Conservation (phyloP, 2,113 vertebrate genomes). For the Cyphomyrus plagiostoma region DNA sequence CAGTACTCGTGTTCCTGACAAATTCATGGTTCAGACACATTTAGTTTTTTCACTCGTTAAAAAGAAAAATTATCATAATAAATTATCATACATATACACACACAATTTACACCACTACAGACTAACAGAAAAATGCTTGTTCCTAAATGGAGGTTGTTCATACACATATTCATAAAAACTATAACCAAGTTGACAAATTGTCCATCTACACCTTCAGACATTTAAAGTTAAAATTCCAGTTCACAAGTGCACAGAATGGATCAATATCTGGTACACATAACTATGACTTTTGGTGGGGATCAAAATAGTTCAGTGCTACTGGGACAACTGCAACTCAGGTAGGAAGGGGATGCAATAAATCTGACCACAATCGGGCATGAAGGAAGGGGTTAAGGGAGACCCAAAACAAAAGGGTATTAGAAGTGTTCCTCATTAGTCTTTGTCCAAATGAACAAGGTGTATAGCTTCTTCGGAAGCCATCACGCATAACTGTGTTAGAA, state of each 20-base stretch:
- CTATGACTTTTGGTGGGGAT: background rate
- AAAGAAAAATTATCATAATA: background rate
- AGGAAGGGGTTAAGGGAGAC: background rate
- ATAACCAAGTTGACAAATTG: background rate
- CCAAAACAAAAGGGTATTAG: background rate
- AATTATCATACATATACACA: background rate
- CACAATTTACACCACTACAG: background rate
- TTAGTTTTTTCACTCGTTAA: background rate
- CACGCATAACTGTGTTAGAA: background rate
- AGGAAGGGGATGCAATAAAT: conserved; percentile 5
- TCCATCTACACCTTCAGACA: background rate
- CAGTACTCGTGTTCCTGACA: background rate
- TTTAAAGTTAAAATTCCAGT: background rate
- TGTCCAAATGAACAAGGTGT: background rate
- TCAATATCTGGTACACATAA: background rate
- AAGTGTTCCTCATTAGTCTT: background rate
- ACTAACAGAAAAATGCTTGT: background rate
- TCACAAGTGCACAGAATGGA: background rate
- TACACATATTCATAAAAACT: background rate
- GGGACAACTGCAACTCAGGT: background rate
- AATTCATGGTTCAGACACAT: background rate
- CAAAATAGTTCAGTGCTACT: background rate
- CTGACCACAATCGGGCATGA: background rate
- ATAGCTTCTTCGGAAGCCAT: background rate
- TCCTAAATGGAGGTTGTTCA: background rate